Percentiles rank a stretch among this genome's conserved stretches.
phyloP scores from a whole-genome alignment of 2,888 invertebrate genomes.

The Odontocerum albicorne region DNA sequence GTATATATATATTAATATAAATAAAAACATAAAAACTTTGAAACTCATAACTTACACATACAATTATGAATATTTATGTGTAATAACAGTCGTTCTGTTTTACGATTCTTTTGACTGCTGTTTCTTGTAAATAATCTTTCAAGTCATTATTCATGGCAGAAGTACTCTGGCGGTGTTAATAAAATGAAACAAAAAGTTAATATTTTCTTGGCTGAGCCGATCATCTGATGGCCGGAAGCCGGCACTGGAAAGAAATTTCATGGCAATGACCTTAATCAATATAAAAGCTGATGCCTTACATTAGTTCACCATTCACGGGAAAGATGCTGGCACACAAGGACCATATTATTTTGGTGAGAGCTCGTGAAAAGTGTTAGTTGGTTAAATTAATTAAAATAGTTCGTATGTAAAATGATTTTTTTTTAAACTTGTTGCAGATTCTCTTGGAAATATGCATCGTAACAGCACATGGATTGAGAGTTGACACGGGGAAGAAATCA shows the following conservation, averaged over 20 bases:
- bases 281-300: slow-evolving; percentile 29
- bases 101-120: too few species aligned
- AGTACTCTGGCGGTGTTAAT: too few species aligned
- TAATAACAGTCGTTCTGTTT: too few species aligned
- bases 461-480: slow-evolving; percentile 1
- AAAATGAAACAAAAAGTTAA: too few species aligned
- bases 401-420: background rate
- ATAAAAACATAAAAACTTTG: too few species aligned
- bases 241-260: slow-evolving; percentile 18
- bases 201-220: too few species aligned
- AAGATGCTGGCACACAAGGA: slow-evolving; percentile 27
- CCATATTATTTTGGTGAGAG: slow-evolving; percentile 24
- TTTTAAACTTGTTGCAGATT: slow-evolving; percentile 16
- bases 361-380: background rate
- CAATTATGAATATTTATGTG: too few species aligned
- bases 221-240: too few species aligned
- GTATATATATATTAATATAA: too few species aligned
- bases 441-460: slow-evolving; percentile 14
- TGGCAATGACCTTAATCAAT: slow-evolving; percentile 29
- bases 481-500: slow-evolving; percentile 17
- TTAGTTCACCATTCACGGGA: slow-evolving; percentile 23
- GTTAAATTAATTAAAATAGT: background rate
- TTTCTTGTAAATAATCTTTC: too few species aligned
- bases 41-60: too few species aligned
- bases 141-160: too few species aligned